Conservation (phyloP, 1,140 invertebrate species). For the Ruditapes philippinarum region DNA sequence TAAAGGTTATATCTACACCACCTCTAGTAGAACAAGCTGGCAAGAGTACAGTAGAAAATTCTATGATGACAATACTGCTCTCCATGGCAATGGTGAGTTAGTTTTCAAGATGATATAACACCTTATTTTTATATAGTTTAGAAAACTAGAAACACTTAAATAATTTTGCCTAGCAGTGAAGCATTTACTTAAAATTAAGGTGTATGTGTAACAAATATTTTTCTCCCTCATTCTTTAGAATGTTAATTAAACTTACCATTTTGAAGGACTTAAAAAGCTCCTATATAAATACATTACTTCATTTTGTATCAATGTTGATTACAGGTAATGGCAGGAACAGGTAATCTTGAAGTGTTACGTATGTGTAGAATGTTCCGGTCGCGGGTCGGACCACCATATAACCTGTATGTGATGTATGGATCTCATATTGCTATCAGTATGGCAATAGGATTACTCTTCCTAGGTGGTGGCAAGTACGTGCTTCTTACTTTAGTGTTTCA, state of each 20-base stretch:
- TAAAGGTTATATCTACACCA: slow-evolving; percentile 90
- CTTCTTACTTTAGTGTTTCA: no score
- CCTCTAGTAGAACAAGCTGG: slow-evolving; percentile 94
- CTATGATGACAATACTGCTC: slow-evolving; percentile 94
- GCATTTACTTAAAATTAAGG: no score
- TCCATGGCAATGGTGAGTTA: slow-evolving; percentile 91
- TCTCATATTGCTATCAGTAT: slow-evolving; percentile 98
- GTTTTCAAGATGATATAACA: no score
- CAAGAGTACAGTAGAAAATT: slow-evolving; percentile 95
- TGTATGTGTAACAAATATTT: no score
- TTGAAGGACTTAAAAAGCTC: no score
- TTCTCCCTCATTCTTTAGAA: no score
- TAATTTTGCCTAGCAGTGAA: no score
- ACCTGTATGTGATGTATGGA: slow-evolving; percentile 92
- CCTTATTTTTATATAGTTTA: no score
- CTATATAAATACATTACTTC: no score
- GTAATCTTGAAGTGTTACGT: slow-evolving; percentile 94
- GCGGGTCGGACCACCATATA: slow-evolving; percentile 87
- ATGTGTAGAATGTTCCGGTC: slow-evolving; percentile 94
- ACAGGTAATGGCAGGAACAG: slow-evolving; percentile 96
- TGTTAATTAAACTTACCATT: no score
- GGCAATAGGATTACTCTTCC: slow-evolving; percentile 96
- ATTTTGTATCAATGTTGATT: no score
- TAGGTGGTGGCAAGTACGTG: slow-evolving; percentile 93
- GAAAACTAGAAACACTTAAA: no score